Evolutionary conservation across 1,140 invertebrate species (phyloP).

Genomic region (Ostrea edulis): DNA sequence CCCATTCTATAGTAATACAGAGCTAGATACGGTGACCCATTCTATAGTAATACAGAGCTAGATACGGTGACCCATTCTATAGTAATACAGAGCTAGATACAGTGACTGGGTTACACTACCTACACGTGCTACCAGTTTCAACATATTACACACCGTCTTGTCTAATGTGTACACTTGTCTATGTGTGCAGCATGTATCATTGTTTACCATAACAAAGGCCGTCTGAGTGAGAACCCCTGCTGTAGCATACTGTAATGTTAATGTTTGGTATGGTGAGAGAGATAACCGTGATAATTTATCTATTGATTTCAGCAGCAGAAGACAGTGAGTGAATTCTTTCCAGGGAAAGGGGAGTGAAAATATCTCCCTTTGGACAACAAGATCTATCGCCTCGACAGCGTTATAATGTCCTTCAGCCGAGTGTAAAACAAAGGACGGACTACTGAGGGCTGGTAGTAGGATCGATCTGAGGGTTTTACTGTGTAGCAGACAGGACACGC

Average conservation of each 20-base stretch:
- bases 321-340: not conserved
- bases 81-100: not conserved
- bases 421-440: too few species aligned
- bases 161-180: not conserved
- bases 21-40: too few species aligned
- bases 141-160: too few species aligned
- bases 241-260: not conserved
- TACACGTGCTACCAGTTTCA: not conserved
- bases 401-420: too few species aligned
- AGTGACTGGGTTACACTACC: not conserved
- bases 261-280: not conserved
- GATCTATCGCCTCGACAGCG: too few species aligned
- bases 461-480: too few species aligned
- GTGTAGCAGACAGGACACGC: too few species aligned
- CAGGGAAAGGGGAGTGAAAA: not conserved
- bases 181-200: not conserved
- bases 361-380: not conserved
- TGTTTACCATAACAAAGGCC: not conserved
- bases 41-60: too few species aligned
- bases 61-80: too few species aligned
- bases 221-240: not conserved
- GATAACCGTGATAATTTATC: not conserved
- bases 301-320: not conserved
- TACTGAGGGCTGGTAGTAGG: too few species aligned
- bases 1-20: too few species aligned